These are phyloP conservation scores for Stegostoma tigrinum DNA, from an alignment of 2,113 vertebrate genomes.

Conservation along the genomic window DNA sequence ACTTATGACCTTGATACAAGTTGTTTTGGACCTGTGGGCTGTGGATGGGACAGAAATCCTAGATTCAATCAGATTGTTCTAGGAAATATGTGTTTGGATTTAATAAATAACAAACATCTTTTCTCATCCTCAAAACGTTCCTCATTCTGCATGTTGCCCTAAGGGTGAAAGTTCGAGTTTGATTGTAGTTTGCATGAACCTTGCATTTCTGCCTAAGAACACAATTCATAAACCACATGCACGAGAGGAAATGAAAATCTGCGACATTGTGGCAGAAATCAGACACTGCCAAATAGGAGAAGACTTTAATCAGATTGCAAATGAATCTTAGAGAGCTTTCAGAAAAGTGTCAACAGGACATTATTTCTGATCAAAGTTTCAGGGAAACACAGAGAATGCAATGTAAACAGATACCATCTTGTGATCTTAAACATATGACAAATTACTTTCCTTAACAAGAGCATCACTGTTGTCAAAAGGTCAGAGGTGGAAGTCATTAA, in stretches of 20 bases:
- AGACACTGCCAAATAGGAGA: background rate
- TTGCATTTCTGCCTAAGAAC: constrained; percentile 12
- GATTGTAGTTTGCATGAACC: background rate
- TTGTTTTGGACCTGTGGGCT: background rate
- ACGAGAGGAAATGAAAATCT: background rate
- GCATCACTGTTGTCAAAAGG: constrained; percentile 12
- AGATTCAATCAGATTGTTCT: background rate
- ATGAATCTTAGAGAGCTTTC: background rate
- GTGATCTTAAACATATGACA: constrained; percentile 33
- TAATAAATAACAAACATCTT: background rate
- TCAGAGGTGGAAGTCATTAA: constrained; percentile 31
- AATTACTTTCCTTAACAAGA: constrained; percentile 37
- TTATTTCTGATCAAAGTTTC: background rate
- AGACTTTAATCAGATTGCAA: background rate
- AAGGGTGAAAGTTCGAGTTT: background rate
- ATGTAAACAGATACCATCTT: constrained; percentile 30
- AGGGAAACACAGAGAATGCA: constrained; percentile 7
- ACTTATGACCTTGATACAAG: background rate
- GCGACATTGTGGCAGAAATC: constrained; percentile 14
- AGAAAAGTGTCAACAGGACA: constrained; percentile 24
- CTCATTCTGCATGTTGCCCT: background rate
- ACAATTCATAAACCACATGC: background rate
- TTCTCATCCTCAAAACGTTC: background rate
- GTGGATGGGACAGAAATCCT: background rate
- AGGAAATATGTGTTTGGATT: background rate